Percentiles rank a stretch among this genome's conserved stretches.
phyloP scores from a whole-genome alignment of 2,113 vertebrate species.

The Eurystomus gularis region DNA sequence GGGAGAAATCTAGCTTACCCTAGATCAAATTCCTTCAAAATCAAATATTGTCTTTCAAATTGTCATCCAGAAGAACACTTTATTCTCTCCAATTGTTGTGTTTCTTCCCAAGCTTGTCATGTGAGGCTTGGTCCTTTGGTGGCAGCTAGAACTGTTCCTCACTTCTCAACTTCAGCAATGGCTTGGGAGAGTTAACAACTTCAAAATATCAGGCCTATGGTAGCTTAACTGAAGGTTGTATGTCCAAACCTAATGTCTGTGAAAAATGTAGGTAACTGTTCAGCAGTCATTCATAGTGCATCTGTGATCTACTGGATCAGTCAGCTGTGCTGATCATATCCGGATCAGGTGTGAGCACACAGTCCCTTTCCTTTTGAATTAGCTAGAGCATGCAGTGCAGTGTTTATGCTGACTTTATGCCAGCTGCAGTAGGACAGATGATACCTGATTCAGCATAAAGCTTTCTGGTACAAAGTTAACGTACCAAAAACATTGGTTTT shows the following conservation, averaged over 20 bases:
- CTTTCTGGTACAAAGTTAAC: conserved; percentile 54
- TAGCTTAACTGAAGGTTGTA: background rate
- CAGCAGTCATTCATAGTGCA: background rate
- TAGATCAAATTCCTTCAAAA: background rate
- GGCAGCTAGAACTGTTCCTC: background rate
- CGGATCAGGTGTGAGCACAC: background rate
- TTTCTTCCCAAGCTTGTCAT: background rate
- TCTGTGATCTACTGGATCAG: conserved; percentile 38
- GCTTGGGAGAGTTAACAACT: background rate
- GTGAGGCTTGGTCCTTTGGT: background rate
- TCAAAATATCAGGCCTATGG: background rate
- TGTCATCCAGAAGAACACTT: background rate
- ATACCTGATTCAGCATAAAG: conserved; percentile 68
- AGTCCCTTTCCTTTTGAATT: conserved; percentile 30
- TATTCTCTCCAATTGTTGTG: background rate
- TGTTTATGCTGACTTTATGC: conserved; percentile 53
- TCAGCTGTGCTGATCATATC: conserved; percentile 30
- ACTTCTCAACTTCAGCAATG: background rate
- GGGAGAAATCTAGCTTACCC: background rate
- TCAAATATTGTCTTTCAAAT: conserved; percentile 45
- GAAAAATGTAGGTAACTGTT: background rate
- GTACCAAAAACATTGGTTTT: conserved; percentile 25
- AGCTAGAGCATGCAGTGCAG: background rate
- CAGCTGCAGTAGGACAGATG: conserved; percentile 59
- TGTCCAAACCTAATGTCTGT: background rate